phyloP scores from a whole-genome alignment of 2,888 invertebrate species.

The Tolmerus cingulatus region DNA sequence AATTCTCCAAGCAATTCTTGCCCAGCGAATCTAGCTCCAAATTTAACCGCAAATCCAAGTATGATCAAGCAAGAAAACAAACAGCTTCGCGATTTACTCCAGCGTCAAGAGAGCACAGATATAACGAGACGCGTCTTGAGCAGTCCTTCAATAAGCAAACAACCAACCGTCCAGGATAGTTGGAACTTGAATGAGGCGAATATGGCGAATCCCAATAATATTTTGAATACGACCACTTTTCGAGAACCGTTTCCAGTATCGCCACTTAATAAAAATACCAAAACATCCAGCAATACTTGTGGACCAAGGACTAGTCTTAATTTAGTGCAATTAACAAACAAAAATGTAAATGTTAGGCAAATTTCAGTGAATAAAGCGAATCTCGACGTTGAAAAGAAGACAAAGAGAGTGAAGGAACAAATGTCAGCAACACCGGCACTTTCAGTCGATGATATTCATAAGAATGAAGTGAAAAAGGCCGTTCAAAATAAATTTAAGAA shows the following conservation, averaged over 20 bases:
- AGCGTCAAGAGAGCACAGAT: conserved; percentile 71
- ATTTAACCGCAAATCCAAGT: not conserved
- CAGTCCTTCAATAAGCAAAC: not conserved
- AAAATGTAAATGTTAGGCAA: not conserved
- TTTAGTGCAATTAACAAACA: conserved; percentile 16
- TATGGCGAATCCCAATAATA: not conserved
- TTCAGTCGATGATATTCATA: conserved; percentile 48
- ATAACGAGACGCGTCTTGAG: not conserved
- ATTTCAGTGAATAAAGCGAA: not conserved
- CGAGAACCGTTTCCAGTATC: conserved; percentile 46
- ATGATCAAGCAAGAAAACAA: conserved; percentile 68
- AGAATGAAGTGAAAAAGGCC: not conserved
- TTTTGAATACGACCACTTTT: conserved; percentile 39
- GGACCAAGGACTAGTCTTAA: conserved; percentile 38
- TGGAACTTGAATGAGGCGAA: conserved; percentile 1
- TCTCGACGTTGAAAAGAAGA: conserved; percentile 22
- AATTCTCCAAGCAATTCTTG: conserved; percentile 51
- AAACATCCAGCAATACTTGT: not conserved
- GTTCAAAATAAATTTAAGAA: conserved; percentile 39
- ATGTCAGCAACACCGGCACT: conserved; percentile 46
- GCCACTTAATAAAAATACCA: conserved; percentile 49
- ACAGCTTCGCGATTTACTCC: conserved; percentile 82
- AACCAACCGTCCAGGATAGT: not conserved
- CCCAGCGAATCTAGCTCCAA: not conserved
- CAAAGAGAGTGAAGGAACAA: conserved; percentile 53